Conservation (phyloP, 2,113 vertebrate genomes). For the Delphinapterus leucas region DNA sequence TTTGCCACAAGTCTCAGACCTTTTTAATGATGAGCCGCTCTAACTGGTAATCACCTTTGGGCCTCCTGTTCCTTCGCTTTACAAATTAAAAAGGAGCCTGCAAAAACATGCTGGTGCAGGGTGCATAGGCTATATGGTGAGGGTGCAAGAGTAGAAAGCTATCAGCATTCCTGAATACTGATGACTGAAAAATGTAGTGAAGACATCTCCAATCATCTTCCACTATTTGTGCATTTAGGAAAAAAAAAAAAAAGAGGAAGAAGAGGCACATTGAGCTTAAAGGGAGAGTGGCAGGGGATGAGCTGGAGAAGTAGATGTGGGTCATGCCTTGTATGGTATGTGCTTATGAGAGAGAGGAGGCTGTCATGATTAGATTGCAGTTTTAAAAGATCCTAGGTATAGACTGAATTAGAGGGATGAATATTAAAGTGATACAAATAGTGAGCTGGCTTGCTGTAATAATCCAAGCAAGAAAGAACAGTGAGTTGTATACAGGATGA, state of each 20-base stretch:
- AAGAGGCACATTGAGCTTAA: neutral
- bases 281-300: neutral
- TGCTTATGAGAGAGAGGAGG: no score
- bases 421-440: neutral
- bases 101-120: constrained; percentile 46
- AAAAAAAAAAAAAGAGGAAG: fast-evolving
- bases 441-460: neutral
- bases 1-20: constrained; percentile 69
- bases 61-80: constrained; percentile 67
- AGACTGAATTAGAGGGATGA: neutral
- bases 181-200: neutral
- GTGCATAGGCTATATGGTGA: constrained; percentile 31
- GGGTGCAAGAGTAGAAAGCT: neutral
- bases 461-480: neutral
- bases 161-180: constrained; percentile 38
- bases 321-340: neutral
- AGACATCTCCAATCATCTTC: neutral
- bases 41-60: constrained; percentile 71
- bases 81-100: constrained; percentile 71
- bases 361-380: neutral
- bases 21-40: constrained; percentile 70
- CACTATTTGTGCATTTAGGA: neutral
- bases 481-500: neutral
- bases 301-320: neutral
- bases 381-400: neutral